Evolutionary conservation across 2,888 invertebrate species (phyloP), one percentile per base, ranked within the genome.

Genomic region (Sinodicranocentrus sp.): DNA sequence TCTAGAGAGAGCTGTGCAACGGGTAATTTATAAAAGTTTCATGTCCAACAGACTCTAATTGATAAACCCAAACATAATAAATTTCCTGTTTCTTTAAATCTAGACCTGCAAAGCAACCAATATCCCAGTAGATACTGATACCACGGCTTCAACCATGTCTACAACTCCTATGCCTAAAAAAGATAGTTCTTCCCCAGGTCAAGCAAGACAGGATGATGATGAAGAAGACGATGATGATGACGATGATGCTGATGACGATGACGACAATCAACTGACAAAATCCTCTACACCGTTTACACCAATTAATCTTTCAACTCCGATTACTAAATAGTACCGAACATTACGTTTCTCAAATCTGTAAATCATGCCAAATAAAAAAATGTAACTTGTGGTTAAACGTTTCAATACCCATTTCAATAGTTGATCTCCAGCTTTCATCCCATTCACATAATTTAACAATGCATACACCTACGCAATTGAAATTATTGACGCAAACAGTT

Each of bases 81-180:
- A 6, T 6, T 33, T 6, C 33, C 33, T 33, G 3, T 6, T 33
- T 33, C 8, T 52, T 19, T 19, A 2, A 2, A 8, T 52, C 19
- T 52, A 52, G 52, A 19, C 52, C 1, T 52, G 52, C 28, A 63
- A 28, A 63, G 63, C 28, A 63, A 63, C n/a, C n/a, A 19, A 19
- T 17, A 2, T 1, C 10, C 25, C 8, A 26, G 2, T 2, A 17
- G 54, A 21, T 17, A 59, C 25, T 26, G 23, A 13, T 5, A 39
- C 39, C 39, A 39, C 39, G 39, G n/a, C n/a, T n/a, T n/a, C n/a
- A n/a, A n/a, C n/a, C n/a, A n/a, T n/a, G n/a, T n/a, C n/a, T n/a
- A n/a, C n/a, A n/a, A n/a, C n/a, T n/a, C n/a, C n/a, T n/a, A n/a
- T n/a, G n/a, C n/a, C n/a, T n/a, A n/a, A n/a, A n/a, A n/a, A n/a